phyloP scores from a whole-genome alignment of 2,888 invertebrate genomes.

The Coenonympha glycerion region DNA sequence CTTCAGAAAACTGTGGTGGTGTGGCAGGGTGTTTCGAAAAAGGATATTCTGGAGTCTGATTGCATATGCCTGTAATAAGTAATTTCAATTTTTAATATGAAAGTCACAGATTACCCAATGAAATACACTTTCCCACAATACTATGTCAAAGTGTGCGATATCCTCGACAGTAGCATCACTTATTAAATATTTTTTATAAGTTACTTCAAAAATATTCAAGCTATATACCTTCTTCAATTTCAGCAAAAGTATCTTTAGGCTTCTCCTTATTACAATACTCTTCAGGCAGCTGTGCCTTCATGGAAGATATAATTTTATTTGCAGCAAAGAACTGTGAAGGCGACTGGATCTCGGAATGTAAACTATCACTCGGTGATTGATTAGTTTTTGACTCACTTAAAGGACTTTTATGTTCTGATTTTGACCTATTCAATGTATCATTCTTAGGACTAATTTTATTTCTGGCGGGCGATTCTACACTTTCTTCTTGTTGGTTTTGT shows the following conservation, averaged over 20 bases:
- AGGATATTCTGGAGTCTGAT: constrained; percentile 61
- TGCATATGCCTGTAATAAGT: constrained; percentile 39
- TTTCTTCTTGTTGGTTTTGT: constrained; percentile 33
- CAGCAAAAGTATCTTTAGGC: constrained; percentile 63
- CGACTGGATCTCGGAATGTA: constrained; percentile 54
- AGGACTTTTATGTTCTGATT: constrained; percentile 44
- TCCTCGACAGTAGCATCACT: no score
- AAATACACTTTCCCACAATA: no score
- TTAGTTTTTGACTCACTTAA: constrained; percentile 43
- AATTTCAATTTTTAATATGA: no score
- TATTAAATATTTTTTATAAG: no score
- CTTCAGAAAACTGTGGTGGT: constrained; percentile 68
- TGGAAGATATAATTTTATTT: constrained; percentile 65
- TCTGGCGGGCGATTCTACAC: constrained; percentile 19
- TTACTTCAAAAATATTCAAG: neutral
- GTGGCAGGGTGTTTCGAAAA: constrained; percentile 64
- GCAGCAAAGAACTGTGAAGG: constrained; percentile 68
- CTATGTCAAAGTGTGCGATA: no score
- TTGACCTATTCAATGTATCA: constrained; percentile 35
- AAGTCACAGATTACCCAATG: no score
- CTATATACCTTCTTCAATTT: constrained; percentile 53
- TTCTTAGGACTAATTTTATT: constrained; percentile 37
- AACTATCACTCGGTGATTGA: constrained; percentile 56
- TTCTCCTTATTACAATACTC: constrained; percentile 51
- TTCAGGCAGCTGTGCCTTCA: constrained; percentile 68